phyloP scores from a whole-genome alignment of 2,113 vertebrate genomes.

The Lepus americanus region DNA sequence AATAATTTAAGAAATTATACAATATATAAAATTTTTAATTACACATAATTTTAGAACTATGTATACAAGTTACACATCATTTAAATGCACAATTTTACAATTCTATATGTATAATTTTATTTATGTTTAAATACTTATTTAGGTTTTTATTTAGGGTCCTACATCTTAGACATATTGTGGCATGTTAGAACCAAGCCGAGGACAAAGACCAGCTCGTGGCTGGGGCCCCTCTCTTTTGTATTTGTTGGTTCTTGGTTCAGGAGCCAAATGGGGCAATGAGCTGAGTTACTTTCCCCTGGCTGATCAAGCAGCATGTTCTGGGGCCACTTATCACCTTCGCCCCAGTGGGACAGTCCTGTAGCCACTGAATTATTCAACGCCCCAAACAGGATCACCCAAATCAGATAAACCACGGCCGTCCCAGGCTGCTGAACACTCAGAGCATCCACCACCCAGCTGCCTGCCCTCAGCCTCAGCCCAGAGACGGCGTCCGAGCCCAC shows the following conservation, averaged over 20 bases:
- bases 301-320: slow-evolving; percentile 65
- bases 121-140: slow-evolving; percentile 21
- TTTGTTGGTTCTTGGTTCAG: not conserved
- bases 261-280: slow-evolving; percentile 64
- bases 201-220: not conserved
- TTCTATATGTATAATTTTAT: not conserved
- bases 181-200: slow-evolving; percentile 4
- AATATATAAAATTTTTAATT: not conserved
- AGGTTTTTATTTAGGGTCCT: not conserved
- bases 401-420: slow-evolving; percentile 48
- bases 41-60: not conserved
- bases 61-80: not conserved
- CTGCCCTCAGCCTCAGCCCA: not conserved
- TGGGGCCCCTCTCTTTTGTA: not conserved
- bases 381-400: slow-evolving; percentile 38
- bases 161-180: not conserved
- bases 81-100: not conserved
- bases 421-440: not conserved
- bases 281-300: slow-evolving; percentile 62
- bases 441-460: not conserved
- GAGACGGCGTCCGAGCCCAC: fast-evolving
- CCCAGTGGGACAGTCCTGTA: slow-evolving; percentile 48
- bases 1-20: not conserved
- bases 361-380: slow-evolving; percentile 76
- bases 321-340: slow-evolving; percentile 71